These are phyloP conservation scores for Diglossa brunneiventris DNA, from an alignment of 2,113 vertebrate genomes.

Conservation along the genomic window DNA sequence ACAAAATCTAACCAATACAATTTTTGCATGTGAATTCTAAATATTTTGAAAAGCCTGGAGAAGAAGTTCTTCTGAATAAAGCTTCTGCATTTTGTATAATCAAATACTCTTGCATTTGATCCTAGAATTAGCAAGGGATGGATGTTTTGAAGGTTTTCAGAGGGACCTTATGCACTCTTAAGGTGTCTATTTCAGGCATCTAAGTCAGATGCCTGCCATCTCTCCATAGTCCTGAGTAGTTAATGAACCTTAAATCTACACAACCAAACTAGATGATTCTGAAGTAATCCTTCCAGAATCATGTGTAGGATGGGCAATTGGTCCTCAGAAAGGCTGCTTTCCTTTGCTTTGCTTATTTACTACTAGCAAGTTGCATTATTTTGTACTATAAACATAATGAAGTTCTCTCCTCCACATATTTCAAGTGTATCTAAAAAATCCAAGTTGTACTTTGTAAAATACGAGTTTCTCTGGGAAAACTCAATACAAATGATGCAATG, in stretches of 20 bases:
- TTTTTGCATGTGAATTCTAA: not conserved
- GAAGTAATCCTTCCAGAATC: not conserved
- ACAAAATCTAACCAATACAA: not conserved
- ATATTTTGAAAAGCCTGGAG: not conserved
- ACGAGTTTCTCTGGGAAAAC: not conserved
- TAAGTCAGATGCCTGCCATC: not conserved
- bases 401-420: not conserved
- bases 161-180: not conserved
- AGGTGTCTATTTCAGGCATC: not conserved
- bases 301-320: not conserved
- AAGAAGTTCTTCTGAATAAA: not conserved
- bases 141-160: not conserved
- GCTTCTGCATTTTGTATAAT: not conserved
- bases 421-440: not conserved
- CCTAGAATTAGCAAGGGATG: not conserved
- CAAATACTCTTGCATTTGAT: not conserved
- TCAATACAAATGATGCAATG: not conserved
- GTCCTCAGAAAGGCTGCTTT: not conserved
- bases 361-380: not conserved
- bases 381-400: not conserved
- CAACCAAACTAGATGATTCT: not conserved
- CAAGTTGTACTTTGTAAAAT: not conserved
- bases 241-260: not conserved
- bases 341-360: not conserved
- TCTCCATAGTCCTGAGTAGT: fast-evolving